Percentiles rank a stretch among this genome's conserved stretches.
Evolutionary conservation across 1,140 invertebrate genomes (phyloP).

Genomic region (Holcopasites calliopsidis): DNA sequence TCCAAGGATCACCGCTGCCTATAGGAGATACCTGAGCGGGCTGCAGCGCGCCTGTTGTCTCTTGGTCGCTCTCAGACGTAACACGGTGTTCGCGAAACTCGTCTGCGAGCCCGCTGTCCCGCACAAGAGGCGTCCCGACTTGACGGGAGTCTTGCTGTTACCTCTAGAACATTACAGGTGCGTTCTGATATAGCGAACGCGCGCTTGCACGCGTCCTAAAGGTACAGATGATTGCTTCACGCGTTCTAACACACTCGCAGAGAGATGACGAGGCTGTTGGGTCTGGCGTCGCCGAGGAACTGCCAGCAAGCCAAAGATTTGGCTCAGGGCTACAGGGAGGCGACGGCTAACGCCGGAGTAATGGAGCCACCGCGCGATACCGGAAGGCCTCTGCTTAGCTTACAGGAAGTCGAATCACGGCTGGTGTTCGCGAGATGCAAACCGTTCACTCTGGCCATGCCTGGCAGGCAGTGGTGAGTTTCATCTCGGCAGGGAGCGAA

Average conservation of each 20-base stretch:
- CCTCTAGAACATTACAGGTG: constrained; percentile 89
- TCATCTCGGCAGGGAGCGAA: neutral
- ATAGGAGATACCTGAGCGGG: constrained; percentile 89
- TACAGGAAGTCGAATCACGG: constrained; percentile 90
- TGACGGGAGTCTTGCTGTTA: constrained; percentile 89
- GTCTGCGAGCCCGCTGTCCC: constrained; percentile 89
- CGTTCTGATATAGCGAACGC: constrained; percentile 56
- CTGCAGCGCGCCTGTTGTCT: constrained; percentile 90
- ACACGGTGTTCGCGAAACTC: constrained; percentile 84
- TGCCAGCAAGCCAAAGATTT: constrained; percentile 75
- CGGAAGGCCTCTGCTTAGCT: constrained; percentile 87
- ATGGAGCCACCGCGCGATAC: constrained; percentile 90
- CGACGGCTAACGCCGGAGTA: constrained; percentile 88
- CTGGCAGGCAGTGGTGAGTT: constrained; percentile 87
- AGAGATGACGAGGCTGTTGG: constrained; percentile 78
- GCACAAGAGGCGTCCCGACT: constrained; percentile 86
- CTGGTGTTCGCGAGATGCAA: constrained; percentile 93
- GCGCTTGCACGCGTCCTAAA: neutral
- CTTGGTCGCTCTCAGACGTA: constrained; percentile 83
- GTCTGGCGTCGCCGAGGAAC: constrained; percentile 74
- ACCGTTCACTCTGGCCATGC: constrained; percentile 89
- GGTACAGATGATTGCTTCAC: neutral
- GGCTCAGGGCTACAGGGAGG: constrained; percentile 85
- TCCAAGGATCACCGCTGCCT: constrained; percentile 85
- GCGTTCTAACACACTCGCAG: constrained; percentile 51